Evolutionary conservation across 2,797 vertebrate species (phyloP).

Genomic region (Rhinophrynus dorsalis): DNA sequence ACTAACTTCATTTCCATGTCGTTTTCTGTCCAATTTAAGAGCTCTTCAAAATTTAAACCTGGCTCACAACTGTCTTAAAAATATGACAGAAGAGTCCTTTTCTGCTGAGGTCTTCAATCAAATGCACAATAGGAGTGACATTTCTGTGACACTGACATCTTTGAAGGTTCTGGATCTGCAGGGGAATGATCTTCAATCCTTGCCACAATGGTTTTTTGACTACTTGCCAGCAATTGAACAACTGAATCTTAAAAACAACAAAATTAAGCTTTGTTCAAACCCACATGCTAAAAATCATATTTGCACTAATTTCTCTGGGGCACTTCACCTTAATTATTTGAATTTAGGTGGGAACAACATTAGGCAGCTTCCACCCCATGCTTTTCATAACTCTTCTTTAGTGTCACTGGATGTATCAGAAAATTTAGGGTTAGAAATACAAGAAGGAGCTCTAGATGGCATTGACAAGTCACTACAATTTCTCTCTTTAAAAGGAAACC

Average conservation of each 20-base stretch:
- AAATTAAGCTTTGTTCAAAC: conserved; percentile 46
- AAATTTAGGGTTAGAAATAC: conserved; percentile 49
- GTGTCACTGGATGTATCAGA: conserved; percentile 55
- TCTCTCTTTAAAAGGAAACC: conserved; percentile 56
- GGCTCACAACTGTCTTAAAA: conserved; percentile 73
- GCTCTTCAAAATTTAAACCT: conserved; percentile 71
- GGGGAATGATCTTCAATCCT: conserved; percentile 26
- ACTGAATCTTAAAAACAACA: conserved; percentile 53
- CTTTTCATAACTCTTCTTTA: conserved; percentile 46
- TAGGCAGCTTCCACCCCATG: conserved; percentile 34
- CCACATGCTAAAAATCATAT: rapidly evolving
- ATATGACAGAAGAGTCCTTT: conserved; percentile 41
- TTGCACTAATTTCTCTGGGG: conserved; percentile 54
- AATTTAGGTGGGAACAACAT: conserved; percentile 54
- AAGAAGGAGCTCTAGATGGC: conserved; percentile 14
- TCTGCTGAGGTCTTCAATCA: rapidly evolving
- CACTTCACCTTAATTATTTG: conserved; percentile 48
- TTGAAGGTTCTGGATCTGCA: conserved; percentile 51
- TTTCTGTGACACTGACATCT: rapidly evolving
- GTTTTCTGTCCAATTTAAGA: conserved; percentile 65
- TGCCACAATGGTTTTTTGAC: conserved; percentile 53
- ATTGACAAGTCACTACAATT: conserved; percentile 53
- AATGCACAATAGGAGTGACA: background rate
- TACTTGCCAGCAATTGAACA: conserved; percentile 53
- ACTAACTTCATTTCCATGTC: conserved; percentile 66